Conservation (phyloP, 2,888 invertebrate genomes). For the Rhorus exstirpatorius region DNA sequence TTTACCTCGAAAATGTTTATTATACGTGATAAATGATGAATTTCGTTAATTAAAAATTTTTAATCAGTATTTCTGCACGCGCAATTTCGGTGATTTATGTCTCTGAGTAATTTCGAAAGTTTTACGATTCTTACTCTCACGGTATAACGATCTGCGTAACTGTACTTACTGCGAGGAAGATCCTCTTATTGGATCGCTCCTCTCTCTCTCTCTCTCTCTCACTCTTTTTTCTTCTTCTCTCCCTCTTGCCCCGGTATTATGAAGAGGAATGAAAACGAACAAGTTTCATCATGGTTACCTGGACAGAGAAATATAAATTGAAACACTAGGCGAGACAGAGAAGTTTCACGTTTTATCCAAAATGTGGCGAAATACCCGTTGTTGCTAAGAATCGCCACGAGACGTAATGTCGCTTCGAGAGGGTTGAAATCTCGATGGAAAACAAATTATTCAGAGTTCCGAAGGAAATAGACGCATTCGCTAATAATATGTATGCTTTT, state of each 20-base stretch:
- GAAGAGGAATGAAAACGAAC: slow-evolving; percentile 14
- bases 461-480: no score
- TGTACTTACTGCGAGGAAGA: slow-evolving; percentile 23
- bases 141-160: slow-evolving; percentile 52
- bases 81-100: slow-evolving; percentile 45
- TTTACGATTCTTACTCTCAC: slow-evolving; percentile 49
- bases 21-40: slow-evolving; percentile 76
- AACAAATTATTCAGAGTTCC: no score
- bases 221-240: no score
- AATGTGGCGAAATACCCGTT: no score
- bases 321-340: background rate
- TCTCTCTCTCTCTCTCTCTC: slow-evolving; percentile 4
- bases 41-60: slow-evolving; percentile 79
- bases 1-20: slow-evolving; percentile 44
- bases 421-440: no score
- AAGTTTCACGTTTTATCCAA: background rate
- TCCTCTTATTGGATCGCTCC: slow-evolving; percentile 46
- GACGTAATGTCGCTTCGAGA: no score
- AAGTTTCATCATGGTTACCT: slow-evolving; percentile 1
- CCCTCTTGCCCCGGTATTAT: slow-evolving; percentile 22
- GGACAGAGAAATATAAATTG: slow-evolving; percentile 21
- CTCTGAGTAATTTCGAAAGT: slow-evolving; percentile 72
- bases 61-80: slow-evolving; percentile 72
- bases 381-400: no score
- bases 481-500: no score